Evolutionary conservation across 2,888 invertebrate genomes (phyloP).

Genomic region (Camptogramma bilineatum): DNA sequence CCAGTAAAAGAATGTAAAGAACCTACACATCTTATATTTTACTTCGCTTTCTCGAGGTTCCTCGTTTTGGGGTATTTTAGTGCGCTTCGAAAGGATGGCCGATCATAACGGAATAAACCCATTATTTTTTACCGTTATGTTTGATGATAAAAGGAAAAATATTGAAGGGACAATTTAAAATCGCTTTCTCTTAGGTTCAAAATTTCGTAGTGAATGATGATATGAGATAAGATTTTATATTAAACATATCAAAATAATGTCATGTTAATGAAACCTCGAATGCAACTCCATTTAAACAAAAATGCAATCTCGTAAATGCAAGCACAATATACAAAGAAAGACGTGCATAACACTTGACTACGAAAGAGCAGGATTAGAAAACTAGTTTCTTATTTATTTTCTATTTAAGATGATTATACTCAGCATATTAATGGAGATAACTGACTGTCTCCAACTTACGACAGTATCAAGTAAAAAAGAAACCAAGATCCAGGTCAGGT

Average conservation of each 20-base stretch:
- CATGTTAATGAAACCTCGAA: too few species aligned
- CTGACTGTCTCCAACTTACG: too few species aligned
- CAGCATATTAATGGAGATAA: too few species aligned
- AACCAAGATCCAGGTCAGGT: not conserved
- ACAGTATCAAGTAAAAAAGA: too few species aligned
- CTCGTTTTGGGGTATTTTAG: not conserved
- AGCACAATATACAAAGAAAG: too few species aligned
- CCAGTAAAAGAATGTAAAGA: not conserved
- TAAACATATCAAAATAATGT: too few species aligned
- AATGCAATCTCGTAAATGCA: too few species aligned
- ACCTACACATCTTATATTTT: not conserved
- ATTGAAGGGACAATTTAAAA: not conserved
- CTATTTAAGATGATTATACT: too few species aligned
- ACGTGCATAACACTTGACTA: too few species aligned
- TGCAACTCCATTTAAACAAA: too few species aligned
- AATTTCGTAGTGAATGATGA: not conserved
- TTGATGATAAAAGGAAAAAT: not conserved
- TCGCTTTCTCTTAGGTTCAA: not conserved
- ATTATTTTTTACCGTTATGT: not conserved
- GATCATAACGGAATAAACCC: not conserved
- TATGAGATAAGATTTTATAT: not conserved
- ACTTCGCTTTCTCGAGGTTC: constrained; percentile 1
- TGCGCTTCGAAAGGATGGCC: not conserved
- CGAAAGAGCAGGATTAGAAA: too few species aligned
- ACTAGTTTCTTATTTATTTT: too few species aligned